These are phyloP conservation scores for Calycopis cecrops DNA, from an alignment of 1,140 invertebrate genomes.

Conservation along the genomic window DNA sequence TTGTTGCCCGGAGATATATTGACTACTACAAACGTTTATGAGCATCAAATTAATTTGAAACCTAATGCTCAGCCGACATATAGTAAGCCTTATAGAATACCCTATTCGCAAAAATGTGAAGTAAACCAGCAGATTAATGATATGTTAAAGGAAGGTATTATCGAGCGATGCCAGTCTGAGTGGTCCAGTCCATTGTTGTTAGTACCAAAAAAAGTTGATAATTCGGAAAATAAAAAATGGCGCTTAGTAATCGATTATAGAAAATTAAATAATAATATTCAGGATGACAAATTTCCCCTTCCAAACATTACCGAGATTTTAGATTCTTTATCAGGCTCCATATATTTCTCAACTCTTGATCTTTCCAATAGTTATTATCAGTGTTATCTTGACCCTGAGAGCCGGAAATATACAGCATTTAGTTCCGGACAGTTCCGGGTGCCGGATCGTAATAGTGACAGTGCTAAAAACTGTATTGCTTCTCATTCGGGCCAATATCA, in stretches of 20 bases:
- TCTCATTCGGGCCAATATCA: too few relatives aligned
- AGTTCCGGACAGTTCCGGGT: conserved; percentile 7
- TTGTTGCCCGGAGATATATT: conserved; percentile 17
- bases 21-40: too few relatives aligned
- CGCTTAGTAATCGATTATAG: conserved; percentile 19
- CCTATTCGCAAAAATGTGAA: conserved; percentile 16
- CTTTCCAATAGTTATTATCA: conserved; percentile 16
- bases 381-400: neutral
- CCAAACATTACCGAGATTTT: too few relatives aligned
- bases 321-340: too few relatives aligned
- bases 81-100: conserved; percentile 19
- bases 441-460: too few relatives aligned
- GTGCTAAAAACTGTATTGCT: too few relatives aligned
- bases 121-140: conserved; percentile 18
- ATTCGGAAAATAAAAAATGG: conserved; percentile 14
- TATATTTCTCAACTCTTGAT: conserved; percentile 9
- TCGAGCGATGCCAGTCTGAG: conserved; percentile 12
- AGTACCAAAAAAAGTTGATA: conserved; percentile 19
- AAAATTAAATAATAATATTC: conserved; percentile 20
- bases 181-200: neutral
- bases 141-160: conserved; percentile 17
- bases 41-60: conserved; percentile 20
- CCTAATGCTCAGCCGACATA: conserved; percentile 6
- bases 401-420: conserved; percentile 18
- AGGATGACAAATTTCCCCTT: too few relatives aligned